Conservation (phyloP, 2,888 invertebrate genomes). For the Agonum fuliginosum region DNA sequence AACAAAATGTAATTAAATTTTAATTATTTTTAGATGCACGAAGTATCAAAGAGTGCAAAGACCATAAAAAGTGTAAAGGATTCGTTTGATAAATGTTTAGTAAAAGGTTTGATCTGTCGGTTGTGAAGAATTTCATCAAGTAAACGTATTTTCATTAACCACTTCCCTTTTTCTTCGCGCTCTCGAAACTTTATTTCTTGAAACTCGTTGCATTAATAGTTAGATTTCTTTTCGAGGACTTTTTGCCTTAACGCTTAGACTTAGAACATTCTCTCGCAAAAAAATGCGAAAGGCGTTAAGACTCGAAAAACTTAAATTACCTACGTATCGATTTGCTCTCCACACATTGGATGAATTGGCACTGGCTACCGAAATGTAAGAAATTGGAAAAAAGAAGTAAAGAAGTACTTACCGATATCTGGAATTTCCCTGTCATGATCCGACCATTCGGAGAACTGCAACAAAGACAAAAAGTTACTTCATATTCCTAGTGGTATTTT, state of each 20-base stretch:
- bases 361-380: neutral
- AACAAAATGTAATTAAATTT: too few species aligned
- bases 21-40: too few species aligned
- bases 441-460: slow-evolving; percentile 77
- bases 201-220: slow-evolving; percentile 26
- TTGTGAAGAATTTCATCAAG: neutral
- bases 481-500: neutral
- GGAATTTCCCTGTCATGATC: slow-evolving; percentile 78
- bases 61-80: too few species aligned
- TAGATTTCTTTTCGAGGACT: slow-evolving; percentile 39
- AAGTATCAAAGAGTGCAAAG: too few species aligned
- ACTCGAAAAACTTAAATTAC: slow-evolving; percentile 49
- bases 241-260: slow-evolving; percentile 27
- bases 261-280: slow-evolving; percentile 7
- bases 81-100: neutral
- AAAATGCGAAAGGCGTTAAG: slow-evolving; percentile 16
- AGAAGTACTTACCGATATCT: slow-evolving; percentile 74
- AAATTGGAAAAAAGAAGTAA: neutral
- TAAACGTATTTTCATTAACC: slow-evolving; percentile 1
- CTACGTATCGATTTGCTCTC: slow-evolving; percentile 36
- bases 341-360: slow-evolving; percentile 14
- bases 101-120: neutral
- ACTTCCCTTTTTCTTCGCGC: neutral
- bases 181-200: slow-evolving; percentile 24
- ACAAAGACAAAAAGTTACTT: slow-evolving; percentile 64